phyloP scores from a whole-genome alignment of 2,797 vertebrate species.

The Paramormyrops hopkinsi region DNA sequence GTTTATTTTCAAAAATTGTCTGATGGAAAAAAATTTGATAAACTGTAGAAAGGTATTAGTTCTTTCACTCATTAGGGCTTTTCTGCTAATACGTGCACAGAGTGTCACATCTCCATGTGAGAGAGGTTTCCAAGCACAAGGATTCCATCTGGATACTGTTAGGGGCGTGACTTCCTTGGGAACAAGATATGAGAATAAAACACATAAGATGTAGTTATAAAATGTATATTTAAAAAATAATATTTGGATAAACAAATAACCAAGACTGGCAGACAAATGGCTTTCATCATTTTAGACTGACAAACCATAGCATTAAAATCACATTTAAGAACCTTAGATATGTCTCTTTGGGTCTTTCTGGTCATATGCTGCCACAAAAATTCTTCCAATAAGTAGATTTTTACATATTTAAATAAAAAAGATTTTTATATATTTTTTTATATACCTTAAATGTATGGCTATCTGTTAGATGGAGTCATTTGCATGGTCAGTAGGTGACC shows the following conservation, averaged over 20 bases:
- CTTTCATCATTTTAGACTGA: background rate
- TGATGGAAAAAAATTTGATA: background rate
- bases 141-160: conserved; percentile 16
- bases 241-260: background rate
- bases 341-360: background rate
- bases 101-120: background rate
- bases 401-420: background rate
- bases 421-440: no score
- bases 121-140: background rate
- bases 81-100: background rate
- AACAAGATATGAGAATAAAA: conserved; percentile 17
- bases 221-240: background rate
- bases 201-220: background rate
- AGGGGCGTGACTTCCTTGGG: conserved; percentile 8
- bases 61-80: background rate
- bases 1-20: background rate
- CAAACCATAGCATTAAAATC: background rate
- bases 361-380: background rate
- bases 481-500: background rate
- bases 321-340: background rate
- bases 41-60: background rate
- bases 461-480: background rate
- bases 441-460: background rate
- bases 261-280: background rate
- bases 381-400: background rate